Conservation (phyloP, 2,888 invertebrate genomes). For the Scaptomyza reducta region DNA sequence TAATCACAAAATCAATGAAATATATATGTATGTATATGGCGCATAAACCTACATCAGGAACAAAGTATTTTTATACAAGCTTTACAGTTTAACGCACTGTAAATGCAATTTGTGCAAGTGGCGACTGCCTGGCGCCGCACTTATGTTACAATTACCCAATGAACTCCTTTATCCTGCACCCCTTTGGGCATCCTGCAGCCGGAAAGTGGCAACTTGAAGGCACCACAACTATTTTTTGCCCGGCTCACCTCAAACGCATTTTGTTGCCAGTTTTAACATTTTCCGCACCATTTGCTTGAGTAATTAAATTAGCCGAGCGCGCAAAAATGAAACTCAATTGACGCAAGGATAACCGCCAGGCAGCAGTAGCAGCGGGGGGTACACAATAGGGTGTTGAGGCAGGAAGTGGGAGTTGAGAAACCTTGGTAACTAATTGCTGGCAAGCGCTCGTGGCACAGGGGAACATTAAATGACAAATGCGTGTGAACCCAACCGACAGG, state of each 20-base stretch:
- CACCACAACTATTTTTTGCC: background rate
- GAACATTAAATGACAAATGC: conserved; percentile 46
- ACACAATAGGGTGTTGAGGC: conserved; percentile 1
- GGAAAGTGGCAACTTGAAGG: background rate
- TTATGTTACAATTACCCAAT: conserved; percentile 58
- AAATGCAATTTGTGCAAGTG: conserved; percentile 58
- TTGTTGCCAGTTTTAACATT: conserved; percentile 32
- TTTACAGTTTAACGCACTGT: conserved; percentile 42
- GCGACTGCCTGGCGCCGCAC: conserved; percentile 61
- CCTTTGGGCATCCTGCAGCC: conserved; percentile 2
- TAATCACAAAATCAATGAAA: conserved; percentile 62
- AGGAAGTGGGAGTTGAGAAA: conserved; percentile 37
- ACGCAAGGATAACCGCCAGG: conserved; percentile 52
- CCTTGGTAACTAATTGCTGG: conserved; percentile 65
- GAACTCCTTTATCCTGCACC: conserved; percentile 29
- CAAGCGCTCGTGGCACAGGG: conserved; percentile 15
- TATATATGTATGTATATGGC: conserved; percentile 1
- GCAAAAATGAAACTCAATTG: conserved; percentile 57
- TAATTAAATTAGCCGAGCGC: conserved; percentile 68
- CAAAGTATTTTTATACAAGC: conserved; percentile 31
- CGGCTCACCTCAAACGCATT: conserved; percentile 21
- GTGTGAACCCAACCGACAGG: conserved; percentile 37
- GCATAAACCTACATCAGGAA: conserved; percentile 11
- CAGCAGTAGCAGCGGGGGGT: background rate
- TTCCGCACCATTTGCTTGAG: conserved; percentile 48